Evolutionary conservation across 1,140 invertebrate genomes (phyloP).

Genomic region (Drosophila eugracilis): DNA sequence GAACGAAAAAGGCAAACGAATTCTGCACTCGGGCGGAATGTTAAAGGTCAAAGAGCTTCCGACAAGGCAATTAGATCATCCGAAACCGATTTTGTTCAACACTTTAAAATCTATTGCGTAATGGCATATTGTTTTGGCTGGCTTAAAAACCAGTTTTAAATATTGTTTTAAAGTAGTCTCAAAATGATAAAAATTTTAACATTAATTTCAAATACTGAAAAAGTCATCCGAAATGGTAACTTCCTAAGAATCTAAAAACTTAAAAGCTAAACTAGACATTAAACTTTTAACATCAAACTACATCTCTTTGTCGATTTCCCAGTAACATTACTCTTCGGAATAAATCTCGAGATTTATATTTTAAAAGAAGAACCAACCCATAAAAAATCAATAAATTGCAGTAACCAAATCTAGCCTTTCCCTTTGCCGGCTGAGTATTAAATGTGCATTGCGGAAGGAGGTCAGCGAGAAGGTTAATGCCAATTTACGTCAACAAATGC

Average conservation of each 20-base stretch:
- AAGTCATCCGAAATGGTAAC: too few species aligned
- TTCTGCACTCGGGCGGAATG: conserved; percentile 34
- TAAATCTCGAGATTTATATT: conserved; percentile 16
- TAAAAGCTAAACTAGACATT: not conserved
- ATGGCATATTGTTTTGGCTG: conserved; percentile 9
- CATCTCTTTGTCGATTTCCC: not conserved
- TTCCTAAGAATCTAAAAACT: too few species aligned
- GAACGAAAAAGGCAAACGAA: conserved; percentile 22
- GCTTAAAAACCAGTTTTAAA: not conserved
- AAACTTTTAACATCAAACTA: not conserved
- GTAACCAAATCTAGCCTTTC: conserved; percentile 39
- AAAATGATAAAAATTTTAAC: too few species aligned
- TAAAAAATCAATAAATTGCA: conserved; percentile 38
- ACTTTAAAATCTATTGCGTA: conserved; percentile 31
- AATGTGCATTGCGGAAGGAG: conserved; percentile 55
- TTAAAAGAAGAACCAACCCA: conserved; percentile 20
- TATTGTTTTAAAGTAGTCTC: too few species aligned
- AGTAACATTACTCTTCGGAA: not conserved
- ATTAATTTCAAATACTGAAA: too few species aligned
- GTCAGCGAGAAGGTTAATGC: conserved; percentile 73
- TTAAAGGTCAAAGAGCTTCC: conserved; percentile 41
- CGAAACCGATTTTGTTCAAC: conserved; percentile 25
- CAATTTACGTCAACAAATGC: conserved; percentile 77
- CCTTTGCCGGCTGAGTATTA: conserved; percentile 17
- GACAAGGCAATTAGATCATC: conserved; percentile 56